Base-by-base conservation (phyloP, 2,113 vertebrate genomes). In the Amazona guildingii region DNA sequence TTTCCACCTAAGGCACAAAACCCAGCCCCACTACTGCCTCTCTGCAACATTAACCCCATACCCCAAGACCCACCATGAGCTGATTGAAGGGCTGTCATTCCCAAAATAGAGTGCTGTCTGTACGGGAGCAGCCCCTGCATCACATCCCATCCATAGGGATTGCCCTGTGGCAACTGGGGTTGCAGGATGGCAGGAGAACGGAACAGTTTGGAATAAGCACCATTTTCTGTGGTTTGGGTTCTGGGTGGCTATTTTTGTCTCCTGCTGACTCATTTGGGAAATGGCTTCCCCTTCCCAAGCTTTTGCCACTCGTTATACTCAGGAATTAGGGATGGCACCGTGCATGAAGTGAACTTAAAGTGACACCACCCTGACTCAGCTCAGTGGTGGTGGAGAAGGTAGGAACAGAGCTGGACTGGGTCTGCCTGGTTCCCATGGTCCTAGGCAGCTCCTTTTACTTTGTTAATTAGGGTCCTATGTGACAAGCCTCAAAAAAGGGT, bases 61-160 rank as follows among this genome's bases (percentile, higher is more conserved):
- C 46, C 27, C 74, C 2, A 3, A 28, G 46, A 9, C 6, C 52
- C 75, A 3, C 3, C 46, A 5, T 0, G 31, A 62, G 35, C 25
- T 28, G 66, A 68, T 46, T 4, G 4, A 3, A 29, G 70, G 83
- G 67, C 46, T 59, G 19, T 2, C 8, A 1, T 11, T 17, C 61
- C 73, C 27, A 0, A 84, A 81, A 73, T 12, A 31, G 63, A 48
- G 0, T 0, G 5, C 44, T n/a, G 1, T 1, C 24, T 6, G 0
- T 13, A n/a, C 1, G 21, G 68, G 39, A 86, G 28, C 82, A 81
- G 9, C n/a, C 27, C 54, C 69, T 35, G 44, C 21, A 33, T 2
- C 8, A 2, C 29, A 4, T 2, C 17, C 2, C 28, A 2, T 16
- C 11, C 2, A 13, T 52, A 17, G 64, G 73, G 69, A 24, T 5